These are phyloP conservation scores for Harpalus rubripes DNA, from an alignment of 2,888 invertebrate genomes.

Conservation along the genomic window DNA sequence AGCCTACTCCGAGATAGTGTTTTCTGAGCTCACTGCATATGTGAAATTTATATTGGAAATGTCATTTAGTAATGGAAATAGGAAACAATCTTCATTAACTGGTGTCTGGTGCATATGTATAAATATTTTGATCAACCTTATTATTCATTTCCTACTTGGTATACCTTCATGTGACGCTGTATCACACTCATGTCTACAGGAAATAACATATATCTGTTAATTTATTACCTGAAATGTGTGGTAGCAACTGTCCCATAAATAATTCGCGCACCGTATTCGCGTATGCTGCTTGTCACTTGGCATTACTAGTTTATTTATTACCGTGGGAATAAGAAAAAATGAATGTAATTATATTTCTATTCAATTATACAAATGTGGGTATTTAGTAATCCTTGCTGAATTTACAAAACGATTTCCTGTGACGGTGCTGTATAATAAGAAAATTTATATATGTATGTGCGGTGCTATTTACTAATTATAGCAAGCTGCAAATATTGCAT, in stretches of 20 bases:
- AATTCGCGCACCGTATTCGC: slow-evolving; percentile 45
- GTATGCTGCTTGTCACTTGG: slow-evolving; percentile 62
- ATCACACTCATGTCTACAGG: slow-evolving; percentile 45
- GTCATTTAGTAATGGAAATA: no score
- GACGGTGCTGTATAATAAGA: no score
- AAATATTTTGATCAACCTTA: slow-evolving; percentile 26
- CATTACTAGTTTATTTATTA: slow-evolving; percentile 62
- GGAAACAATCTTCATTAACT: no score
- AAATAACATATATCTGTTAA: slow-evolving; percentile 59
- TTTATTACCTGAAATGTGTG: slow-evolving; percentile 63
- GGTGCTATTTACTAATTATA: background rate
- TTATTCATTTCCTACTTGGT: background rate
- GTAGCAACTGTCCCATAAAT: slow-evolving; percentile 64
- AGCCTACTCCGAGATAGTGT: no score
- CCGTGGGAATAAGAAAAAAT: slow-evolving; percentile 62
- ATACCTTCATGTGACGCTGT: slow-evolving; percentile 19
- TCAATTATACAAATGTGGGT: slow-evolving; percentile 60
- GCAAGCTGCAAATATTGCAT: background rate
- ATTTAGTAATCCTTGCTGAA: slow-evolving; percentile 42
- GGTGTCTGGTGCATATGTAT: background rate
- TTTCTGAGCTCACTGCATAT: no score
- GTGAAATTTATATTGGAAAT: no score
- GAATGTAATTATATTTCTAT: slow-evolving; percentile 64
- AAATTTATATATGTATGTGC: no score
- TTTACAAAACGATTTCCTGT: slow-evolving; percentile 24